A percentile compares a stretch with the other conserved stretches of the same genome.
Conservation (phyloP, 2,888 invertebrate genomes). For the Polyommatus icarus region DNA sequence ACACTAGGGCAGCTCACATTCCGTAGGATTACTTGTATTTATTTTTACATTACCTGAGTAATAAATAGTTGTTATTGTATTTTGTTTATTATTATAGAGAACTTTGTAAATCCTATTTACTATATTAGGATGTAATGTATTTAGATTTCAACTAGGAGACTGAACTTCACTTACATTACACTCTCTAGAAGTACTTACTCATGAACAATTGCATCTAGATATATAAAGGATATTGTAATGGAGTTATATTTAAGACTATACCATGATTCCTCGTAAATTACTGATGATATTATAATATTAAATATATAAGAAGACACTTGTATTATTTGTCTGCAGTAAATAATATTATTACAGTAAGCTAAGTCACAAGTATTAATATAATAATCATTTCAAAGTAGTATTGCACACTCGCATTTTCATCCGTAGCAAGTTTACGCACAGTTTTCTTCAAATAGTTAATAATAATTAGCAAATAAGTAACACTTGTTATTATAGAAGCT, state of each 20-base stretch:
- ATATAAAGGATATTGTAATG: conserved; percentile 34
- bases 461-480: not conserved
- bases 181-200: conserved; percentile 62
- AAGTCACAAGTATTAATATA: not conserved
- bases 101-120: conserved; percentile 34
- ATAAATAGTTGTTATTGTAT: conserved; percentile 49
- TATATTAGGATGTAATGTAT: conserved; percentile 43
- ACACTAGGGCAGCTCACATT: conserved; percentile 48
- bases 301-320: not conserved
- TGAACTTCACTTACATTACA: conserved; percentile 57
- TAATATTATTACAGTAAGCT: not conserved
- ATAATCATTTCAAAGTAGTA: not conserved
- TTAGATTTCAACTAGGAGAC: conserved; percentile 61
- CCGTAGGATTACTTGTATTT: conserved; percentile 53
- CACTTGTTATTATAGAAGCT: not conserved
- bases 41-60: conserved; percentile 53
- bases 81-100: conserved; percentile 37
- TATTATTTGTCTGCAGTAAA: conserved; percentile 3
- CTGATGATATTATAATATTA: conserved; percentile 8
- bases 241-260: conserved; percentile 11
- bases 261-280: not conserved
- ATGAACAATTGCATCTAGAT: conserved; percentile 47
- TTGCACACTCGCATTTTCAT: not conserved
- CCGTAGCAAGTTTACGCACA: not conserved
- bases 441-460: not conserved